A percentile compares a stretch with the other conserved stretches of the same genome.
Evolutionary conservation across 2,888 invertebrate species (phyloP).

Genomic region (Pandemis corylana): DNA sequence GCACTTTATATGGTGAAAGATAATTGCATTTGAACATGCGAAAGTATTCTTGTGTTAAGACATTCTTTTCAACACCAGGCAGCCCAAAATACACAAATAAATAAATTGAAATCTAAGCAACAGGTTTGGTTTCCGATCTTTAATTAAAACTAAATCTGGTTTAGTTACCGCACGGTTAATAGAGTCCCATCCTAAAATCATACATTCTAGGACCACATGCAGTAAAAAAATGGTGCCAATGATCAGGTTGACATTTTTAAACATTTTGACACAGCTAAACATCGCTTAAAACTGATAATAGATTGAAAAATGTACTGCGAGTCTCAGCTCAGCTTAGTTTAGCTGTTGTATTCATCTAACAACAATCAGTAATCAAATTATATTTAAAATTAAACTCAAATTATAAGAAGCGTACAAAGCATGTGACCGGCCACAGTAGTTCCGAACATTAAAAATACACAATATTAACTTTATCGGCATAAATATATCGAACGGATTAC

Average conservation of each 20-base stretch:
- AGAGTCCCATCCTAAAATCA: neutral
- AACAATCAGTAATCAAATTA: neutral
- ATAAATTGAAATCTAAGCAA: neutral
- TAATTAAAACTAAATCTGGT: neutral
- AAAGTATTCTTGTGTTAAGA: neutral
- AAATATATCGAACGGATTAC: conserved; percentile 18
- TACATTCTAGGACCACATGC: neutral
- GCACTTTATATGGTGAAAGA: too few relatives aligned
- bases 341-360: conserved; percentile 1
- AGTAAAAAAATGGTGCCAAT: too few relatives aligned
- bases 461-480: conserved; percentile 21
- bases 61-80: neutral
- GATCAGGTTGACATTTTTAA: too few relatives aligned
- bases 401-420: conserved; percentile 26
- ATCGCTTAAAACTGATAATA: too few relatives aligned
- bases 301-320: too few relatives aligned
- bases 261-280: too few relatives aligned
- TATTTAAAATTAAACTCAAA: conserved; percentile 5
- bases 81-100: neutral
- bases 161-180: neutral
- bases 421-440: conserved; percentile 9
- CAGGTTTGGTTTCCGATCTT: neutral
- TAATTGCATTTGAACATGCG: too few relatives aligned
- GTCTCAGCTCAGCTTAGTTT: too few relatives aligned
- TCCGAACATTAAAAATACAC: conserved; percentile 24